Evolutionary conservation across 2,113 vertebrate genomes (phyloP).

Genomic region (Antechinus flavipes): DNA sequence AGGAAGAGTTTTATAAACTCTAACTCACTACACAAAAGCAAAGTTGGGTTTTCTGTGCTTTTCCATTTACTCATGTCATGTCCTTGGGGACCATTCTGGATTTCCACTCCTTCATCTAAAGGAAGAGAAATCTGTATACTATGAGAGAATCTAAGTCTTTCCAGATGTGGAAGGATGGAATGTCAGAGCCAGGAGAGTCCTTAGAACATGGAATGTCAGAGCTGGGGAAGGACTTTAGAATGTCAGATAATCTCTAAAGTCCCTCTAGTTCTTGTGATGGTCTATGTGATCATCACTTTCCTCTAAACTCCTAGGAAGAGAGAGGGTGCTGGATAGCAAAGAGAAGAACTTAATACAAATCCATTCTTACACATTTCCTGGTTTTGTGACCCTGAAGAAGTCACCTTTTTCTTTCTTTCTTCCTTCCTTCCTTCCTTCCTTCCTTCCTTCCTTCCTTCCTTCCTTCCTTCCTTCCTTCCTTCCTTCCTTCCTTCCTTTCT

Average conservation of each 20-base stretch:
- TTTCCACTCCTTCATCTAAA: background rate
- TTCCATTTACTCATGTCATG: background rate
- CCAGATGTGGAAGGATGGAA: background rate
- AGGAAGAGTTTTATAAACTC: background rate
- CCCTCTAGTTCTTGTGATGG: background rate
- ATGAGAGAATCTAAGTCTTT: background rate
- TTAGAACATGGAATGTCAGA: background rate
- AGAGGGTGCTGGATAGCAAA: background rate
- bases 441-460: too few species aligned
- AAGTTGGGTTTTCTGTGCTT: background rate
- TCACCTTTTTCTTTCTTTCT: background rate
- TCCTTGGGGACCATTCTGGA: too few species aligned
- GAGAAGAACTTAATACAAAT: background rate
- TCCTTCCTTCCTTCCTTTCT: too few species aligned
- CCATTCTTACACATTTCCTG: too few species aligned
- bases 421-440: too few species aligned
- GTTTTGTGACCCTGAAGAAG: background rate
- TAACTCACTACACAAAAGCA: background rate
- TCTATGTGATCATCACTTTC: background rate
- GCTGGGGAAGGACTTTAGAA: background rate
- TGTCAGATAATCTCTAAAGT: background rate
- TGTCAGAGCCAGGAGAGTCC: background rate
- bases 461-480: too few species aligned
- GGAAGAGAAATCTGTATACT: background rate
- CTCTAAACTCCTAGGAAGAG: background rate